These are phyloP conservation scores for Xiphophorus hellerii DNA, from an alignment of 2,113 vertebrate species.

Conservation along the genomic window DNA sequence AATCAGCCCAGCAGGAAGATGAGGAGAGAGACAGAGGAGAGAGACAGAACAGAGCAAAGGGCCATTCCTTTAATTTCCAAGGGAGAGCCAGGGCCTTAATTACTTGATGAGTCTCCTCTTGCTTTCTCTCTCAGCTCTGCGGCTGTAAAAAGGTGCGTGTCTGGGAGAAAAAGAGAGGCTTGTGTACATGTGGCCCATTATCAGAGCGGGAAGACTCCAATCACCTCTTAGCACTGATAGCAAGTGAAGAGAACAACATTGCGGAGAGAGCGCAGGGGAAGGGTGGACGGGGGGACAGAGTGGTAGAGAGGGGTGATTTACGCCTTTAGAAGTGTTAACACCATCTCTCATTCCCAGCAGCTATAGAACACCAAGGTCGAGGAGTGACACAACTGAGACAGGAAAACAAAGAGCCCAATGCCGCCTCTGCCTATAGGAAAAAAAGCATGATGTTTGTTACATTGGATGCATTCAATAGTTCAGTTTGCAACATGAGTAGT, in stretches of 20 bases:
- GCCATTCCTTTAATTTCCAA: conserved; percentile 79
- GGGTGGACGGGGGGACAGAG: conserved; percentile 1
- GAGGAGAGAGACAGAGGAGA: conserved; percentile 30
- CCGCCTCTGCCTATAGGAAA: conserved; percentile 35
- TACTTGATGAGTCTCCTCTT: conserved; percentile 73
- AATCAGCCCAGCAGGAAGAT: conserved; percentile 73
- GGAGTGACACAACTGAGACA: conserved; percentile 55
- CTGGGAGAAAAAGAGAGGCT: conserved; percentile 7
- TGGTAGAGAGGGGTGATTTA: conserved; percentile 60
- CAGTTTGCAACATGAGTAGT: not conserved
- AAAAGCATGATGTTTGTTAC: not conserved
- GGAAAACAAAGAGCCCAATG: conserved; percentile 31
- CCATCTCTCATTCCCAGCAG: conserved; percentile 65
- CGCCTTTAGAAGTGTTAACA: conserved; percentile 64
- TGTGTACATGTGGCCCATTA: conserved; percentile 60
- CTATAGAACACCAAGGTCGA: conserved; percentile 68
- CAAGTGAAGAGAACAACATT: conserved; percentile 57
- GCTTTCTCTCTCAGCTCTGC: conserved; percentile 44
- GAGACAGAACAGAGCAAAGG: conserved; percentile 62
- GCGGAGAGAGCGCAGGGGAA: conserved; percentile 8
- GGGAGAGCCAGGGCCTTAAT: conserved; percentile 78
- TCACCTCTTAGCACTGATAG: conserved; percentile 65
- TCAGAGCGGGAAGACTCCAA: conserved; percentile 69
- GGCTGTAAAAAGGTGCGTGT: conserved; percentile 35
- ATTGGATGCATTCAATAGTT: not conserved